Evolutionary conservation across 2,113 vertebrate species (phyloP).

Genomic region (Leucopsar rothschildi): DNA sequence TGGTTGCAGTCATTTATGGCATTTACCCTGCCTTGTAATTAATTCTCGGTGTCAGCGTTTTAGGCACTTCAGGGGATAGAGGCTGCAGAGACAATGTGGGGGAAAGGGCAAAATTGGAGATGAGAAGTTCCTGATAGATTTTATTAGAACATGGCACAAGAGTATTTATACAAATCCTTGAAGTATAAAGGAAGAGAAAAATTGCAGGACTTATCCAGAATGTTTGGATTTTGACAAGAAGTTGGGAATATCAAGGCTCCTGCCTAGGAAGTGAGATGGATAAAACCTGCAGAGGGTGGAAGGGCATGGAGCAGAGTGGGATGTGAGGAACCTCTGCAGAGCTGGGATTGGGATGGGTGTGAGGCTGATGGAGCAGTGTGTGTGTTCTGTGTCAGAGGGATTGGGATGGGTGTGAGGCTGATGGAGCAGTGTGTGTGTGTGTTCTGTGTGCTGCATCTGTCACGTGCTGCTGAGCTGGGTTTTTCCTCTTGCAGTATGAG

Average conservation of each 20-base stretch:
- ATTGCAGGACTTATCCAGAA: not conserved
- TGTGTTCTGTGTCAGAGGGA: too few species aligned
- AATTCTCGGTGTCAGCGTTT: not conserved
- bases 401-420: not conserved
- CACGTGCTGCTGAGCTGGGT: not conserved
- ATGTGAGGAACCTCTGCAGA: not conserved
- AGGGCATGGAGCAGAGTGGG: not conserved
- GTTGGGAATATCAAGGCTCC: not conserved
- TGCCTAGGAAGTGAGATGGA: rapidly evolving
- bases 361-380: not conserved
- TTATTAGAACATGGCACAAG: not conserved
- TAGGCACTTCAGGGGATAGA: not conserved
- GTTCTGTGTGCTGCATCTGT: not conserved
- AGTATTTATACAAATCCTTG: not conserved
- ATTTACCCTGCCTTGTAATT: not conserved
- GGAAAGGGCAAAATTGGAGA: not conserved
- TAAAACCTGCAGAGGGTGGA: not conserved
- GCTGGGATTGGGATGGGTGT: not conserved
- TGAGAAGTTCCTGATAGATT: not conserved
- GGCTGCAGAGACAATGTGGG: not conserved
- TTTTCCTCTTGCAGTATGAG: not conserved
- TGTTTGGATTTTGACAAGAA: not conserved
- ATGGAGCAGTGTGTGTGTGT: not conserved
- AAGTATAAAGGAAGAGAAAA: not conserved
- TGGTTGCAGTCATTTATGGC: not conserved